Base-by-base conservation (phyloP, 2,113 vertebrate species). In the Odontophorus gujanensis region DNA sequence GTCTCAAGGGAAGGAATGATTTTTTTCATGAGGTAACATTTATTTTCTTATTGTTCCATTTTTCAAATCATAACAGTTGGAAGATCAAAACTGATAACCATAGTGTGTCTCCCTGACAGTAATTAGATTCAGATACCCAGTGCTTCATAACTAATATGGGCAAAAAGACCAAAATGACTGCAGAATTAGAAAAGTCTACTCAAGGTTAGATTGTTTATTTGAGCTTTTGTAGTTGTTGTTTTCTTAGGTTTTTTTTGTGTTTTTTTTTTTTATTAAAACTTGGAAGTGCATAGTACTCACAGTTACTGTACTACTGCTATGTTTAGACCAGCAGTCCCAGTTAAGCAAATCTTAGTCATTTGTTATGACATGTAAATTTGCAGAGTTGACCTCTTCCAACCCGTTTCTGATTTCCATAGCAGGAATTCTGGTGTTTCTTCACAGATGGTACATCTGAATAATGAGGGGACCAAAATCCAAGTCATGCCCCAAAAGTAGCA, bases 31-130 rank as follows among this genome's bases (percentile, higher is more conserved):
- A 48, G 43, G 65, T 59, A 59, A 32, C n/a, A 75, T 45, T 86
- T 78, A 9, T 48, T 73, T 42, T 51, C 42, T 43, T 57, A 50
- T 77, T 90, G 62, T 68, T 93, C 63, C 66, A 26, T 81, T 95
- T 95, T 86, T 42, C 57, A 69, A 85, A 87, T 93, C 59, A 57
- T 40, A 76, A 78, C 69, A 90, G 90, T 43, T 92, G 45, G n/a
- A 96, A 81, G 65, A 92, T 94, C 42, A 71, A 67, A 91, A 81
- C 65, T 78, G 77, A 81, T 94, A 78, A 76, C 59, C 18, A 13
- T 42, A 48, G 34, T 71, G 55, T 32, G 30, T 58, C 34, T 85
- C 58, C 38, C 2, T 65, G 69, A 59, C 51, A 47, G 38, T 87
- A 80, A 59, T 55, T 79, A 85, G 71, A 59, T 85, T 45, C 51